phyloP scores from a whole-genome alignment of 2,113 vertebrate species.

The Deroptyus accipitrinus region DNA sequence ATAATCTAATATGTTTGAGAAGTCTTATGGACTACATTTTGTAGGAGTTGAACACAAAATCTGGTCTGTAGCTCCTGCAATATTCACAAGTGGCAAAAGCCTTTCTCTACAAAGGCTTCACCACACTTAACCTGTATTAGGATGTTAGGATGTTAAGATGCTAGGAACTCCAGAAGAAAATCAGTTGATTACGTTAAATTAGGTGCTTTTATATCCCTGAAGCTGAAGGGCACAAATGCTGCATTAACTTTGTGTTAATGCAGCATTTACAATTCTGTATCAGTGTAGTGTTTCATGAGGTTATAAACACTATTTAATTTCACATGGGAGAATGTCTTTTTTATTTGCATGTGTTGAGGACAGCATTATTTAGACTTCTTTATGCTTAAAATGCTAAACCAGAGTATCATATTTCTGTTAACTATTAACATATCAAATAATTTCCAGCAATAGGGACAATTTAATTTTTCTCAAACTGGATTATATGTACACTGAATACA shows the following conservation, averaged over 20 bases:
- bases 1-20: background rate
- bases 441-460: background rate
- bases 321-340: background rate
- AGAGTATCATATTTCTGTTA: background rate
- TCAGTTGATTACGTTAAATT: background rate
- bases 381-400: background rate
- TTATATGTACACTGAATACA: fast-evolving
- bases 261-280: background rate
- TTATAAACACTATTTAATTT: background rate
- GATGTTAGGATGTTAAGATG: background rate
- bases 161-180: background rate
- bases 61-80: background rate
- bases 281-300: background rate
- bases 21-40: background rate
- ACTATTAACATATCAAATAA: background rate
- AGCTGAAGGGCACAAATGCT: background rate
- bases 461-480: background rate
- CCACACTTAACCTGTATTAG: background rate
- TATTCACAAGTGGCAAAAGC: background rate
- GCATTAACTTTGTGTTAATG: background rate
- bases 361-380: background rate
- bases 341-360: background rate
- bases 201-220: background rate
- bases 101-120: background rate
- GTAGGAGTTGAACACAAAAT: background rate